Conservation (phyloP, 2,113 vertebrate genomes). For the Gobiocypris rarus region DNA sequence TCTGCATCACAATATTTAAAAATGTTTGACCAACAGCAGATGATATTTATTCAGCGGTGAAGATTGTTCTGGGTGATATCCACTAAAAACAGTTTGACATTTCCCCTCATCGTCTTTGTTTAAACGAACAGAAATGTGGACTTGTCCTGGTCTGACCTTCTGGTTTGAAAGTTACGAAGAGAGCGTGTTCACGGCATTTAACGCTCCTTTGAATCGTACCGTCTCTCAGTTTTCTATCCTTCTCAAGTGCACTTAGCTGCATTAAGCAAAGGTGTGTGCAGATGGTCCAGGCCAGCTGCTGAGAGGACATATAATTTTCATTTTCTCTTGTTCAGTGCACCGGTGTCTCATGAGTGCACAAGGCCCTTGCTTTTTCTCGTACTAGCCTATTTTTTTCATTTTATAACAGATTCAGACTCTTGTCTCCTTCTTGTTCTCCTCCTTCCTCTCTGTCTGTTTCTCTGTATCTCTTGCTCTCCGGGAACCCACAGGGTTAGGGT, state of each 20-base stretch:
- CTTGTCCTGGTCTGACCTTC: slow-evolving; percentile 43
- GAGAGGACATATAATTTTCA: slow-evolving; percentile 56
- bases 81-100: neutral
- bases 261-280: slow-evolving; percentile 47
- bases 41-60: neutral
- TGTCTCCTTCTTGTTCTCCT: neutral
- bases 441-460: slow-evolving; percentile 40
- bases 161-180: neutral
- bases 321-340: slow-evolving; percentile 47
- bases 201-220: neutral
- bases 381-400: slow-evolving; percentile 31
- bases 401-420: slow-evolving; percentile 46
- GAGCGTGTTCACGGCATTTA: slow-evolving; percentile 23
- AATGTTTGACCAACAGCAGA: neutral
- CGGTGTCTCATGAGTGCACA: slow-evolving; percentile 44
- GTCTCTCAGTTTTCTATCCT: neutral
- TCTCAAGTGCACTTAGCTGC: slow-evolving; percentile 34
- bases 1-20: neutral
- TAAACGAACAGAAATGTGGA: neutral
- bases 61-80: neutral
- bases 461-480: slow-evolving; percentile 22
- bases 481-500: slow-evolving; percentile 48
- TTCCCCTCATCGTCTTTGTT: neutral
- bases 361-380: slow-evolving; percentile 42
- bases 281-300: slow-evolving; percentile 45